Evolutionary conservation across 2,797 vertebrate genomes (phyloP), one percentile per base, ranked within the genome.

Genomic region (Pseudotriccus pelzelni): DNA sequence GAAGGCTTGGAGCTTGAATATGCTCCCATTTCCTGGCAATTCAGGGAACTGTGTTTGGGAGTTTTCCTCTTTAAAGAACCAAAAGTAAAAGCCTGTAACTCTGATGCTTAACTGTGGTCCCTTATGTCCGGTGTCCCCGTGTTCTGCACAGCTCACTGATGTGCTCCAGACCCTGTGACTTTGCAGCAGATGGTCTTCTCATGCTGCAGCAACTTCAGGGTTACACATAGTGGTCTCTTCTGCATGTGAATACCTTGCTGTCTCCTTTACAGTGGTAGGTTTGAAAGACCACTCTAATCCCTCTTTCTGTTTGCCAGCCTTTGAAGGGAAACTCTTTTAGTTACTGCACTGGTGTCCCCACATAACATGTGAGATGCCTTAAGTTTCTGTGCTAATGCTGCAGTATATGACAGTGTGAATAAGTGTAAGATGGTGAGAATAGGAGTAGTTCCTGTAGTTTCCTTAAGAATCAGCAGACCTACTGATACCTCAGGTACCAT

Each of bases 61-160:
- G 13, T 32, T 85, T 10, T 8, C 17, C 32, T 63, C 53, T 58
- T n/a, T 27, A 4, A 63, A n/a, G 39, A 50, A 1, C 14, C 1
- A 12, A 34, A 50, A 60, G 21, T 21, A 28, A 69, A 62, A 77
- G 25, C 14, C 25, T 41, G 13, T 52, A 34, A 14, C 46, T 62
- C n/a, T 63, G 44, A 37, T 53, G 44, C n/a, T 79, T 73, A 41
- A 7, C 14, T 25, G 7, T 13, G 0, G 12, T 28, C 23, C 36
- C 46, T 72, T 53, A 13, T 5, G 17, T 89, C 13, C 59, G 50
- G 12, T 75, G 36, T 43, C 46, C 18, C 50, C 6, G 16, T 18
- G 37, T 43, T 4, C 13, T 56, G 27, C 27, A 7, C 16, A 55
- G 32, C 62, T 34, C 20, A 10, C 9, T 1, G 0, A 0, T 7